phyloP scores from a whole-genome alignment of 2,797 vertebrate species.

The Petrocephalus sullivani region DNA sequence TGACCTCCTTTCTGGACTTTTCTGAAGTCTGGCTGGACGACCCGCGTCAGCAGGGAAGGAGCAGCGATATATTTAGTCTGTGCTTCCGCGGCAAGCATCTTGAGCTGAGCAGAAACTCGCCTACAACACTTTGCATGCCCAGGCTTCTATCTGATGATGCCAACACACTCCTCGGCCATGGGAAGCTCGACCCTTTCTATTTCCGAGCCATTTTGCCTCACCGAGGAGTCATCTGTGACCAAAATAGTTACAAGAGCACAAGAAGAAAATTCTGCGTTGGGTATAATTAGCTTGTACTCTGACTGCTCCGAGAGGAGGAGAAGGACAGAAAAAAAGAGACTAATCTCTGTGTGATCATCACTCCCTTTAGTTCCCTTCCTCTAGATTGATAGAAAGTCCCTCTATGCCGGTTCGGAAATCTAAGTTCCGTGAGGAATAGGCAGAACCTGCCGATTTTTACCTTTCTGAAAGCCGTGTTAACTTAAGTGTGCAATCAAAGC shows the following conservation, averaged over 20 bases:
- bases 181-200: slow-evolving; percentile 66
- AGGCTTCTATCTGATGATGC: slow-evolving; percentile 38
- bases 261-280: slow-evolving; percentile 52
- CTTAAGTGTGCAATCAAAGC: slow-evolving; percentile 33
- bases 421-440: neutral
- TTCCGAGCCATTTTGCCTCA: slow-evolving; percentile 54
- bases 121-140: neutral
- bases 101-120: neutral
- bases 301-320: slow-evolving; percentile 24
- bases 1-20: neutral
- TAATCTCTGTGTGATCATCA: neutral
- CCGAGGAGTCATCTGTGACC: slow-evolving; percentile 66
- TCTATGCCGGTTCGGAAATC: slow-evolving; percentile 17
- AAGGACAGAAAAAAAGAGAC: slow-evolving; percentile 20
- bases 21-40: neutral
- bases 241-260: slow-evolving; percentile 61
- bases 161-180: slow-evolving; percentile 58
- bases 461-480: slow-evolving; percentile 30
- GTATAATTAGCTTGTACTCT: slow-evolving; percentile 40
- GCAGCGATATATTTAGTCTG: neutral
- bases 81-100: neutral
- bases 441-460: slow-evolving; percentile 7
- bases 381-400: slow-evolving; percentile 4
- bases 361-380: neutral
- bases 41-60: neutral